Evolutionary conservation across 2,113 vertebrate genomes (phyloP), one percentile per base, ranked within the genome.

Genomic region (Clarias batrachus): DNA sequence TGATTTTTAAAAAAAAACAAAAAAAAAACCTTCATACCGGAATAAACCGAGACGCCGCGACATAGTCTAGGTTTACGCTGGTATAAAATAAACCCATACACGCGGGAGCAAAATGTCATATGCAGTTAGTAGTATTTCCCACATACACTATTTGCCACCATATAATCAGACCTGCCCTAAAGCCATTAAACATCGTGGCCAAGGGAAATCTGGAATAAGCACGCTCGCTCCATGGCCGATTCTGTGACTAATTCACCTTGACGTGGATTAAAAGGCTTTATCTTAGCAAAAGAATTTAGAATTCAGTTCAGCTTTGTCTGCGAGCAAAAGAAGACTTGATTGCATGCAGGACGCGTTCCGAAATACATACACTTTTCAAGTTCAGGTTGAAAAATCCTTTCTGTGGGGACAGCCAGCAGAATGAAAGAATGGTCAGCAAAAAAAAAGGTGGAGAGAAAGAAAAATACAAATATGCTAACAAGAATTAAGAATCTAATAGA

Each of bases 341-440:
- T 11, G 63, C 73, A 76, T 90, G 89, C 89, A 81, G 81, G 56
- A 66, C 52, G 54, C 21, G 25, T n/a, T 84, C 86, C 16, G 59
- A 74, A 86, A 93, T 93, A 93, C 93, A 90, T 93, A 94, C 92
- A 90, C 91, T 94, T 84, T 89, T 90, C 90, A 93, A 91, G 90
- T 92, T 94, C 89, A 94, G 90, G 91, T 90, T 94, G 92, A 93
- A 93, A 90, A 94, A 91, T 92, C 91, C 90, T 88, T 91, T 94
- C 94, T 94, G 92, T 92, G 88, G 88, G 87, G 84, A 88, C 89
- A 81, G 85, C 78, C 81, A 16, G 84, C 86, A 90, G 89, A 92
- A 85, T 70, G 90, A 91, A 88, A 89, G 79, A 83, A 85, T 41
- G 21, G 81, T n/a, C 81, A 63, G 70, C 78, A 86, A 63, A 48